phyloP scores from a whole-genome alignment of 2,888 invertebrate species.

The Apamea epomidion region DNA sequence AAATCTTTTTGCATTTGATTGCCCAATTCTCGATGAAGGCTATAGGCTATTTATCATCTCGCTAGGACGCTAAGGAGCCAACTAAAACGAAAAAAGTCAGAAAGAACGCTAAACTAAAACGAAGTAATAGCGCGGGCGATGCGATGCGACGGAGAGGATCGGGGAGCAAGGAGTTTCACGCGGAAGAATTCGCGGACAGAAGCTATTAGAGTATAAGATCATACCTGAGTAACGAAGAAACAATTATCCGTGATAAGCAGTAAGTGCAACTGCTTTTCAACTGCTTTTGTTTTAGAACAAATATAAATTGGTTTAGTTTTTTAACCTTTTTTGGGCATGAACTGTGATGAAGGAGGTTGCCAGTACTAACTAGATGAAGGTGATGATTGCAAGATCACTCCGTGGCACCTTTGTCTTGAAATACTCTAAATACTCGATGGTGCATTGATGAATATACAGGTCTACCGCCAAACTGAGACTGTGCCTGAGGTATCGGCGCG shows the following conservation, averaged over 20 bases:
- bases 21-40: too few relatives aligned
- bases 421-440: constrained; percentile 5
- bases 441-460: constrained; percentile 1
- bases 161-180: too few relatives aligned
- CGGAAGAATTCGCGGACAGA: too few relatives aligned
- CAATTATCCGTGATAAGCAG: neutral
- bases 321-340: too few relatives aligned
- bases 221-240: neutral
- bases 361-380: neutral
- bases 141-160: too few relatives aligned
- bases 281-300: neutral
- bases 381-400: neutral
- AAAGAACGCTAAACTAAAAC: too few relatives aligned
- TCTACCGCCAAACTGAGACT: neutral
- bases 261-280: neutral
- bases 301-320: neutral
- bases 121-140: too few relatives aligned
- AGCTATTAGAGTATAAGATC: neutral
- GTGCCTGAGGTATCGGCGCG: neutral
- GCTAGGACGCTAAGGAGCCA: too few relatives aligned
- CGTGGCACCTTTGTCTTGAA: neutral
- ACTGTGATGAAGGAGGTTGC: neutral
- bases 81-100: too few relatives aligned
- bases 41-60: too few relatives aligned
- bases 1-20: too few relatives aligned